Evolutionary conservation across 2,888 invertebrate species (phyloP), one percentile per base, ranked within the genome.

Genomic region (Rhagonycha fulva): DNA sequence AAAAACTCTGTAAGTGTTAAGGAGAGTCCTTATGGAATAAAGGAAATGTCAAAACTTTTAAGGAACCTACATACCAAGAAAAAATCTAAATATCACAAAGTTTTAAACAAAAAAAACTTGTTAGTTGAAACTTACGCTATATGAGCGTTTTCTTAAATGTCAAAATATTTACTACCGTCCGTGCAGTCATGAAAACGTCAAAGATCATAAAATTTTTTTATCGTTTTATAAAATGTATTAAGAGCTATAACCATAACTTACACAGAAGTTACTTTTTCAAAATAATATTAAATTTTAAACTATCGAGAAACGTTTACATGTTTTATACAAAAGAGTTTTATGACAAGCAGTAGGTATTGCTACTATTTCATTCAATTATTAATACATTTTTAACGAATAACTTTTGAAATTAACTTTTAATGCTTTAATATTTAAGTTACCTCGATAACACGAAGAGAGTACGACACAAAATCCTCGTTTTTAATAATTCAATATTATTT

Each of bases 41-140:
- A 61, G 74, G 66, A 75, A 77, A 77, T 77, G 77, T 77, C 77
- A 77, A 68, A 77, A 77, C 61, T 74, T 75, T 69, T 77, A 77
- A 74, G 68, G 66, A 77, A 71, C 74, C 69, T 74, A 75, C 72
- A 68, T 28, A 74, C 30, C 74, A 74, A 63, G 72, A 74, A 30
- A 68, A 30, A 30, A 24, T 19, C 63, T 66, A 66, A 66, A 66
- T 66, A 24, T 66, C 63, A 26, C n/a, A 66, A 24, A 66, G 63
- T 66, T 66, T 26, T 12, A 26, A 66, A 66, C 24, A 66, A 66
- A 24, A 66, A n/a, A 66, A 66, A 30, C 24, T 66, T 66, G n/a
- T 66, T 66, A 24, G 63, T 24, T 7, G 23, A 24, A 66, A 66
- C 24, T 66, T 24, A 24, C 63, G 63, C 63, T 66, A 66, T 62